These are phyloP conservation scores for Dendrolimus houi DNA, from an alignment of 2,888 invertebrate species.

Conservation along the genomic window DNA sequence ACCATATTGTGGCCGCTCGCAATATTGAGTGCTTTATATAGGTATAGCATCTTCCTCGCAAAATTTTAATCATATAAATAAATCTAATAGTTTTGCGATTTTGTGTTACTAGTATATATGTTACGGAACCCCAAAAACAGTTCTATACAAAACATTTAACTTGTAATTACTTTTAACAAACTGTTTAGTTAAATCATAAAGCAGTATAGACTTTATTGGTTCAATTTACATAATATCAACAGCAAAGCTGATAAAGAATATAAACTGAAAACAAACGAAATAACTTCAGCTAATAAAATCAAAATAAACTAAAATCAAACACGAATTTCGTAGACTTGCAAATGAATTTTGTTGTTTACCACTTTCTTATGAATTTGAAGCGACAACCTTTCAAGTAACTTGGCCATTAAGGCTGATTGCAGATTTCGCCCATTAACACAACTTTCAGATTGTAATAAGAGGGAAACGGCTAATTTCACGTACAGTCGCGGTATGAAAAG, in stretches of 20 bases:
- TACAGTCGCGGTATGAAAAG: slow-evolving; percentile 1
- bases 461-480: slow-evolving; percentile 23
- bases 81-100: too few species aligned
- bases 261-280: neutral
- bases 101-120: too few species aligned
- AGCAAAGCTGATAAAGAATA: neutral
- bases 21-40: too few species aligned
- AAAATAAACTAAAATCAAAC: neutral
- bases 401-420: slow-evolving; percentile 34
- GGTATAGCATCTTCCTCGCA: too few species aligned
- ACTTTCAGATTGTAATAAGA: slow-evolving; percentile 27
- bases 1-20: too few species aligned
- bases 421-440: slow-evolving; percentile 31
- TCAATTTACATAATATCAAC: neutral
- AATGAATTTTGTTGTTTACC: neutral
- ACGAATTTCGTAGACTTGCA: neutral
- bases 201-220: too few species aligned
- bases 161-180: too few species aligned
- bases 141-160: too few species aligned
- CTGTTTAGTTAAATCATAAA: too few species aligned
- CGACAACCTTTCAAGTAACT: slow-evolving; percentile 25
- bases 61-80: too few species aligned
- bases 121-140: too few species aligned
- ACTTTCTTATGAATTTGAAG: slow-evolving; percentile 7
- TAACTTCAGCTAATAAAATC: neutral